Evolutionary conservation across 1,140 invertebrate species (phyloP).

Genomic region (Leptopilina boulardi): DNA sequence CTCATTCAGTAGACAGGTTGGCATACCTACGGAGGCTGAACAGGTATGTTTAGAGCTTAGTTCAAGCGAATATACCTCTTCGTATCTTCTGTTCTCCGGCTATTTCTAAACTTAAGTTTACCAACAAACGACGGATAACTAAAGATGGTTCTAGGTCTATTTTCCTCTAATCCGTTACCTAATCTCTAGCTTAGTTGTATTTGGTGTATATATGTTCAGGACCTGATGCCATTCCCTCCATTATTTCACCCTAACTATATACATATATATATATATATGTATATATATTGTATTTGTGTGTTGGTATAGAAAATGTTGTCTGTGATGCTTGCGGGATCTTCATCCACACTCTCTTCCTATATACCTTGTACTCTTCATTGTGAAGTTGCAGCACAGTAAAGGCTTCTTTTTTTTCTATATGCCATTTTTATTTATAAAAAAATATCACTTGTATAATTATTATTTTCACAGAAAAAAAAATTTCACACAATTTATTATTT

Average conservation of each 20-base stretch:
- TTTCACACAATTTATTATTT: too few relatives aligned
- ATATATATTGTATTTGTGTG: too few relatives aligned
- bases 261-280: too few relatives aligned
- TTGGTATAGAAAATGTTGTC: not conserved
- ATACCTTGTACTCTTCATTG: constrained; percentile 25
- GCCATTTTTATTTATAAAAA: not conserved
- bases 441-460: too few relatives aligned
- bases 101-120: constrained; percentile 73
- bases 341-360: not conserved
- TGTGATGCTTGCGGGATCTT: constrained; percentile 17
- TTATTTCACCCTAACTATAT: not conserved
- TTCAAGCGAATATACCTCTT: constrained; percentile 67
- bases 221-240: not conserved
- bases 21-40: constrained; percentile 48
- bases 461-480: too few relatives aligned
- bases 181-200: constrained; percentile 45
- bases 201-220: not conserved
- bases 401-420: not conserved
- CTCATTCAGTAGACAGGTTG: constrained; percentile 39
- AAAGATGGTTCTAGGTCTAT: constrained; percentile 46
- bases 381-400: not conserved
- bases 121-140: constrained; percentile 68
- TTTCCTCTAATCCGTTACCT: constrained; percentile 61
- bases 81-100: constrained; percentile 59
- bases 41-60: constrained; percentile 70